Conservation (phyloP, 2,797 vertebrate genomes). For the Melanotaenia pygmaea region DNA sequence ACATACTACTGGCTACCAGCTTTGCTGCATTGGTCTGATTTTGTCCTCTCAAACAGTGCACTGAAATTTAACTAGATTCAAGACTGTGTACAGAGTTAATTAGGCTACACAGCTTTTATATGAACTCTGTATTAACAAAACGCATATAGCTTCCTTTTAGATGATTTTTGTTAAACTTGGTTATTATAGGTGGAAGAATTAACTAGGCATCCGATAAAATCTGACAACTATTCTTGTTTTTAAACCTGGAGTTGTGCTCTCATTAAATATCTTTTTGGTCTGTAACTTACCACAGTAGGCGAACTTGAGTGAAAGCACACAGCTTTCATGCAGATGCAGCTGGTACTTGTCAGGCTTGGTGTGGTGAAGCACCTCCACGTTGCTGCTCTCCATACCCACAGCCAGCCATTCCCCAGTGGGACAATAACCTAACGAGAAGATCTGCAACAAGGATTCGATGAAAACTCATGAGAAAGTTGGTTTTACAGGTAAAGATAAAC, state of each 20-base stretch:
- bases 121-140: background rate
- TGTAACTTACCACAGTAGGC: conserved; percentile 91
- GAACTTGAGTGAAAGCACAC: conserved; percentile 96
- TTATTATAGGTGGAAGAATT: too few species aligned
- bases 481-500: too few species aligned
- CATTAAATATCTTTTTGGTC: background rate
- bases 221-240: background rate
- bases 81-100: too few species aligned
- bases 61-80: too few species aligned
- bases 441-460: conserved; percentile 71
- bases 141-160: too few species aligned
- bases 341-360: conserved; percentile 97
- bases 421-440: conserved; percentile 96
- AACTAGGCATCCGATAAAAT: too few species aligned
- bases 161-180: too few species aligned
- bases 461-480: background rate
- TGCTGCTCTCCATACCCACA: conserved; percentile 98
- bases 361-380: conserved; percentile 95
- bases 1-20: background rate
- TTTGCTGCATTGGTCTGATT: too few species aligned
- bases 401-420: conserved; percentile 96
- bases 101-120: too few species aligned
- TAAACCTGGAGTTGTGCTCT: background rate
- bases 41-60: too few species aligned
- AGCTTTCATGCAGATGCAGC: conserved; percentile 97